Percentiles rank a stretch among this genome's conserved stretches.
Conservation (phyloP, 2,888 invertebrate genomes). For the Thelaira solivaga region DNA sequence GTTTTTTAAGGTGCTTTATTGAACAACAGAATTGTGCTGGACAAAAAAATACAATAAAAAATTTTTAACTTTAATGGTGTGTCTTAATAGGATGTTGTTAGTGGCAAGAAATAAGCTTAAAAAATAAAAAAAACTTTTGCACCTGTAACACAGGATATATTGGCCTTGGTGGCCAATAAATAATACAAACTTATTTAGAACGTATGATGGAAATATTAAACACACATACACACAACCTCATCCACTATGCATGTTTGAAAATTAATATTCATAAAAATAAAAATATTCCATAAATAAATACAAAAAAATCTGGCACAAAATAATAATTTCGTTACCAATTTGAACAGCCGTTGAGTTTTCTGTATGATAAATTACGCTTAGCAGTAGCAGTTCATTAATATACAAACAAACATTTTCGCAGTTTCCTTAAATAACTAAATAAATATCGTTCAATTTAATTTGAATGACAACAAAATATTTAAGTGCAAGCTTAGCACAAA, state of each 20-base stretch:
- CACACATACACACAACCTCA: background rate
- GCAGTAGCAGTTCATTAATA: background rate
- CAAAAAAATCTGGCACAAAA: constrained; percentile 2
- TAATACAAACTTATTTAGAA: constrained; percentile 8
- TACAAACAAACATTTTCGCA: background rate
- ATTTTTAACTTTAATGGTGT: constrained; percentile 1
- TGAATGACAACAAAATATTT: constrained; percentile 20
- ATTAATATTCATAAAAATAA: background rate
- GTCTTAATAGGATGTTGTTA: background rate
- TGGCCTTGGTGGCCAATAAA: constrained; percentile 36
- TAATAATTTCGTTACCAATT: constrained; percentile 19
- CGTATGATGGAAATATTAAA: background rate
- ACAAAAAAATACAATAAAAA: constrained; percentile 2
- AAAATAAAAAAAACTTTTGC: background rate
- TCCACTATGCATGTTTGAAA: background rate
- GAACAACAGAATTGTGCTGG: background rate
- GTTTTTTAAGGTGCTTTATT: constrained; percentile 26
- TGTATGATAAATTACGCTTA: constrained; percentile 2
- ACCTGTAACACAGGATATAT: background rate
- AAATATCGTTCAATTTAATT: constrained; percentile 12
- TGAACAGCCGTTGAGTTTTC: background rate
- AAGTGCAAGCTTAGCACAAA: constrained; percentile 30
- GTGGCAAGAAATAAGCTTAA: background rate
- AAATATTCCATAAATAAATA: background rate
- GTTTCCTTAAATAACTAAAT: background rate